Evolutionary conservation across 1,140 invertebrate genomes (phyloP).

Genomic region (Drosophila nasuta): DNA sequence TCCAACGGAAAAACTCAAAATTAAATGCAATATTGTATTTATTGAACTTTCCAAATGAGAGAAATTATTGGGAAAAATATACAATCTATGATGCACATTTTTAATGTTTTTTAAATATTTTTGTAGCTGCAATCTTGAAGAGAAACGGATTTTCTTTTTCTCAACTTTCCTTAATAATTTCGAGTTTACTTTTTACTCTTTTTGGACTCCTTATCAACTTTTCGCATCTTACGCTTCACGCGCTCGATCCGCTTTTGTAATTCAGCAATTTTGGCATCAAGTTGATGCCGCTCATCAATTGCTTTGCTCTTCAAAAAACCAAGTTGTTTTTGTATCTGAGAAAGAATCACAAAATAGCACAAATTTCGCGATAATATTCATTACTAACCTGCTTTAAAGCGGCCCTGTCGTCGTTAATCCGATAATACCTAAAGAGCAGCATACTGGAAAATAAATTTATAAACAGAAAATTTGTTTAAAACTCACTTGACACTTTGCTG

Average conservation of each 20-base stretch:
- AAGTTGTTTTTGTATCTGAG: background rate
- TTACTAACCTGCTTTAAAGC: background rate
- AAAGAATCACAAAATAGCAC: background rate
- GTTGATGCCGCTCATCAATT: background rate
- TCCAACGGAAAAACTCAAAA: too few relatives aligned
- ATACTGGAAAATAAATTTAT: background rate
- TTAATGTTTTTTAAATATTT: too few relatives aligned
- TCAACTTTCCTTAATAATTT: background rate
- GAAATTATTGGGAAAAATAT: too few relatives aligned
- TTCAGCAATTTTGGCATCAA: conserved; percentile 6
- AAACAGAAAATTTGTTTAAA: background rate
- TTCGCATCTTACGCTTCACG: background rate
- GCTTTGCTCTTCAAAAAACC: background rate
- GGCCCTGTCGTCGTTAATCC: background rate
- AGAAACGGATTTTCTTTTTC: too few relatives aligned
- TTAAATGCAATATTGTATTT: too few relatives aligned
- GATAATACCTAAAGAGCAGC: background rate
- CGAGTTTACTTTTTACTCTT: background rate
- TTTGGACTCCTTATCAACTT: background rate
- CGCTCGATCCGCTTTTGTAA: conserved; percentile 14
- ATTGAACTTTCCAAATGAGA: too few relatives aligned
- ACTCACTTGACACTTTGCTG: conserved; percentile 13
- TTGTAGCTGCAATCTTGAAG: too few relatives aligned
- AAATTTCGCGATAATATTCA: too few relatives aligned
- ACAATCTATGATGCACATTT: too few relatives aligned